Evolutionary conservation across 2,113 vertebrate genomes (phyloP).

Genomic region (Vimba vimba): DNA sequence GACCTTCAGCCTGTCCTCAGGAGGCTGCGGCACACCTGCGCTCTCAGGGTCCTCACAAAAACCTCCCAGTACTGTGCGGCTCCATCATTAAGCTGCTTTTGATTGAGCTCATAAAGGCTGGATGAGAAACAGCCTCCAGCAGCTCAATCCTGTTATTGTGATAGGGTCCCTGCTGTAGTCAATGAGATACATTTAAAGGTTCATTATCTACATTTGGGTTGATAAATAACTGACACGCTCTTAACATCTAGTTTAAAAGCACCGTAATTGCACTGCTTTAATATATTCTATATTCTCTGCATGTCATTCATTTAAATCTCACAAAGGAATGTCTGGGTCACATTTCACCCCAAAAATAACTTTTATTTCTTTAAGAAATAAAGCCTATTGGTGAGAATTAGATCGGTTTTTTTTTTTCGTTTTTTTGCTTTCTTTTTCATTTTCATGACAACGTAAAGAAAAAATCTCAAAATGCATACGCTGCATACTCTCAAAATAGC

Average conservation of each 20-base stretch:
- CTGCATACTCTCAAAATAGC: too few species aligned
- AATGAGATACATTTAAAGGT: neutral
- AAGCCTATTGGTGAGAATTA: neutral
- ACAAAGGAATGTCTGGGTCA: neutral
- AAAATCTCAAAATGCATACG: too few species aligned
- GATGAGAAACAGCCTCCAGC: conserved; percentile 58
- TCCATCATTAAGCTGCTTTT: conserved; percentile 68
- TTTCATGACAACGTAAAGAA: neutral
- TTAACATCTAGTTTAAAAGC: neutral
- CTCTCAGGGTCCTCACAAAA: conserved; percentile 26
- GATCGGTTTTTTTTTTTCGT: neutral
- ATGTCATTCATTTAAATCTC: neutral
- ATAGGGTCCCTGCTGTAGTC: conserved; percentile 50
- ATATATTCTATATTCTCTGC: neutral
- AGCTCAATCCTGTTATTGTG: conserved; percentile 70
- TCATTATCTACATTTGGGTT: neutral
- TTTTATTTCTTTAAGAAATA: neutral
- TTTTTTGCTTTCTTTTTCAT: neutral
- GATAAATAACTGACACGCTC: neutral
- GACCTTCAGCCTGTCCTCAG: conserved; percentile 64
- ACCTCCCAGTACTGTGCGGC: conserved; percentile 57
- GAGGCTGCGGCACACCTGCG: conserved; percentile 24
- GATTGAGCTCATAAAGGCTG: conserved; percentile 70
- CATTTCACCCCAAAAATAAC: neutral
- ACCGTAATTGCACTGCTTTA: neutral